A percentile compares a stretch with the other conserved stretches of the same genome.
These are phyloP conservation scores for Philypnodon macrostomus DNA, from an alignment of 2,797 vertebrate species.

Conservation along the genomic window DNA sequence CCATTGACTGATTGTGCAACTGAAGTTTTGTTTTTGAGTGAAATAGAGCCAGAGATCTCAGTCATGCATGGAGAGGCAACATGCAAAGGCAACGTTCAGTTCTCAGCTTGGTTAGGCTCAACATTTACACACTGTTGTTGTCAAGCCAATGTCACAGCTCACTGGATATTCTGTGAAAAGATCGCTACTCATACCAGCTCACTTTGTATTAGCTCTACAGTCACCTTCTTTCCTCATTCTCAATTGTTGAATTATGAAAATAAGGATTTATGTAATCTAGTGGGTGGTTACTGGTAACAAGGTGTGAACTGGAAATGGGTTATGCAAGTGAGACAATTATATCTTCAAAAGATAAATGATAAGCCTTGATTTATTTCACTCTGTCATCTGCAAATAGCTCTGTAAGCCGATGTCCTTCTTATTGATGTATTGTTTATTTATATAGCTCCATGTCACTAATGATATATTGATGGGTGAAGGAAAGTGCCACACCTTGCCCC, in stretches of 20 bases:
- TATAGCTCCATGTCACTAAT: conserved; percentile 23
- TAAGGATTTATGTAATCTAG: too few species aligned
- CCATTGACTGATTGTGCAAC: conserved; percentile 26
- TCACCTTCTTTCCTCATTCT: too few species aligned
- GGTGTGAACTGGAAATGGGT: too few species aligned
- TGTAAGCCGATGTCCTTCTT: neutral
- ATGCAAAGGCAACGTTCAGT: conserved; percentile 27
- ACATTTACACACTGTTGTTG: too few species aligned
- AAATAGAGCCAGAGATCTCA: conserved; percentile 33
- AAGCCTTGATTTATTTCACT: neutral
- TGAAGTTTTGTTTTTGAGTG: conserved; percentile 43
- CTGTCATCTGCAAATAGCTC: neutral
- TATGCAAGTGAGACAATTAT: too few species aligned
- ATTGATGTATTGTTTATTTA: conserved; percentile 11
- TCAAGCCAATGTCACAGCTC: too few species aligned
- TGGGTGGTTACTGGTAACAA: too few species aligned
- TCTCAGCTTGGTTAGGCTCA: conserved; percentile 7
- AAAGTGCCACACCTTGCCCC: conserved; percentile 66
- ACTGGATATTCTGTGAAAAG: too few species aligned
- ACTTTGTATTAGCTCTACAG: too few species aligned
- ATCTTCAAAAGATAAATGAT: too few species aligned
- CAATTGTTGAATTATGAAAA: too few species aligned
- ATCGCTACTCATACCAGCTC: too few species aligned
- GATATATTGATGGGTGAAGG: conserved; percentile 55
- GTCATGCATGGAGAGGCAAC: conserved; percentile 33